Base-by-base conservation (phyloP, 2,113 vertebrate species). In the Cynoglossus semilaevis region DNA sequence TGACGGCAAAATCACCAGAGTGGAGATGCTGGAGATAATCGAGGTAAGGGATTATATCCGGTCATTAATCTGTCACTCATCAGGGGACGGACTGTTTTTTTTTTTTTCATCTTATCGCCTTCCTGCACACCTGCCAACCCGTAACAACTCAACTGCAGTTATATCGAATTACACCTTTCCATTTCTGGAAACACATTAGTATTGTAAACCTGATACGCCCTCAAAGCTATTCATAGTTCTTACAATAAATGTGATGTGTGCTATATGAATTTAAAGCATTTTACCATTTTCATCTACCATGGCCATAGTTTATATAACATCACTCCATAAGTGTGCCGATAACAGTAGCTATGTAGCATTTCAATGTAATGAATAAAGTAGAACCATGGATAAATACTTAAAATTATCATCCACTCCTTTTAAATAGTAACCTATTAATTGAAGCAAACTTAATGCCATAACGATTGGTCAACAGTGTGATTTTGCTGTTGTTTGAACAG, bases 11-110 rank as follows among this genome's bases (percentile, higher is more conserved):
- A 99, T 99, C 85, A 98, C 97, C 76, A 85, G 96, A 80, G 95
- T 98, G 87, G 97, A 99, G 87, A 99, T 99, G 97, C 90, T 99
- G 90, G 96, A 99, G 91, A 99, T 99, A 73, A 99, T 99, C 46
- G 97, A 99, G 96, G 96, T 99, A 78, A 86, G 91, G 29, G 70
- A 64, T 72, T 73, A 74, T 73, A 74, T 43, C 8, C 1, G 46
- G 62, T 68, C 59, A 67, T 75, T 69, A 75, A 62, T 56, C 63
- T 37, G 7, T 54, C 13, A 36, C 58, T 80, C 69, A 69, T 70
- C 66, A 73, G 61, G 60, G 38, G 42, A 48, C 62, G 6, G 42
- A 37, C 47, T 63, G 29, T 40, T 18, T 19, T 36, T 8, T 19
- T 44, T 22, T 29, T n/a, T n/a, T n/a, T n/a, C n/a, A n/a, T 40